phyloP scores from a whole-genome alignment of 2,797 vertebrate genomes.

The Sitta carolinensis region DNA sequence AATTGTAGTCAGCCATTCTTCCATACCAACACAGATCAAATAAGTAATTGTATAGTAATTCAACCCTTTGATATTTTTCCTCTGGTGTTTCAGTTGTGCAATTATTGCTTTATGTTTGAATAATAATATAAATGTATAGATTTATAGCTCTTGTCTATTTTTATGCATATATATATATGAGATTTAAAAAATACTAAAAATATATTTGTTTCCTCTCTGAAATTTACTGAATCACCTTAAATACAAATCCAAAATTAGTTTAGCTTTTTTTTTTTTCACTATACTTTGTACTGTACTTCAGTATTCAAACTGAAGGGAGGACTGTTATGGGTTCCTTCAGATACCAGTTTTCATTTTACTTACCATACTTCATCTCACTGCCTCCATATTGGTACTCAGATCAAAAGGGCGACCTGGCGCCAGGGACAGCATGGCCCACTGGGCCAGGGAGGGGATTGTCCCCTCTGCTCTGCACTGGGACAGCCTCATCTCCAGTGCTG shows the following conservation, averaged over 20 bases:
- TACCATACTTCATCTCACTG: background rate
- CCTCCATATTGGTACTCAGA: fast-evolving
- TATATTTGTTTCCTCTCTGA: background rate
- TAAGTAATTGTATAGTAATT: background rate
- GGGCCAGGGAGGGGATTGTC: background rate
- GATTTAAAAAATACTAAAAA: background rate
- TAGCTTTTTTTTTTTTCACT: background rate
- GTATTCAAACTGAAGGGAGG: background rate
- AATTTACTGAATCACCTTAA: background rate
- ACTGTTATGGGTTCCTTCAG: background rate
- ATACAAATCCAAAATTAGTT: background rate
- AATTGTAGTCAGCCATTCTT: background rate
- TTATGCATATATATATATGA: background rate
- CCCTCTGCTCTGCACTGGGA: background rate
- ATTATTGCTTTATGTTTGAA: background rate
- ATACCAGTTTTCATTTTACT: background rate
- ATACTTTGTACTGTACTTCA: background rate
- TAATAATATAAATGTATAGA: background rate
- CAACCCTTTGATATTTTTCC: background rate
- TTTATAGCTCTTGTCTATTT: background rate
- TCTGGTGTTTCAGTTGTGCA: background rate
- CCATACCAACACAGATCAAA: background rate
- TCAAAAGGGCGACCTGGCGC: background rate
- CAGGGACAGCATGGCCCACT: fast-evolving
- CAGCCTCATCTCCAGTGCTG: background rate